Evolutionary conservation across 2,797 vertebrate genomes (phyloP).

Genomic region (Gymnopithys bicolor): DNA sequence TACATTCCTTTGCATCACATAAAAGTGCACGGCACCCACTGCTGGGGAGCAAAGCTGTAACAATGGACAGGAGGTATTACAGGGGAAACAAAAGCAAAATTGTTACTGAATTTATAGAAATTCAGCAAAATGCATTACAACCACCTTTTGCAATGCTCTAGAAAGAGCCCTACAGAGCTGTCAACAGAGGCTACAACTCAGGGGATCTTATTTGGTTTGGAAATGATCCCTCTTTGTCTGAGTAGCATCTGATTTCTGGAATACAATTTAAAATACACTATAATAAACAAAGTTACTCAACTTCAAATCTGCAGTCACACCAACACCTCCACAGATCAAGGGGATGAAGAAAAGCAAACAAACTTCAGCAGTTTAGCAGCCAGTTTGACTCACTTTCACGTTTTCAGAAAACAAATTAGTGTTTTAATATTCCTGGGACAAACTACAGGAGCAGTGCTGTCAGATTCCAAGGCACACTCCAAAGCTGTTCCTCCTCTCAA

Average conservation of each 20-base stretch:
- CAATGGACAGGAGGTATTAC: neutral
- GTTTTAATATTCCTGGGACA: conserved; percentile 13
- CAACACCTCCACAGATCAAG: neutral
- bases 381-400: neutral
- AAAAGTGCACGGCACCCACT: neutral
- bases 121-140: neutral
- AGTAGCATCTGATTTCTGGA: neutral
- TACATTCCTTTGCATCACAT: neutral
- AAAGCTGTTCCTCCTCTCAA: neutral
- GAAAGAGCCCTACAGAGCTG: neutral
- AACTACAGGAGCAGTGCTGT: neutral
- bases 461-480: neutral
- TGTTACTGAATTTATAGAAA: neutral
- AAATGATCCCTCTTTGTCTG: neutral
- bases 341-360: neutral
- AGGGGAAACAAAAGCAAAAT: neutral
- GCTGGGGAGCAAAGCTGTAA: neutral
- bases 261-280: neutral
- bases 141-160: neutral
- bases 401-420: conserved; percentile 14
- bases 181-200: neutral
- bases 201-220: neutral
- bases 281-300: neutral
- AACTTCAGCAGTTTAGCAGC: conserved; percentile 3
- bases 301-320: neutral